Evolutionary conservation across 2,888 invertebrate genomes (phyloP).

Genomic region (Taenaris catops): DNA sequence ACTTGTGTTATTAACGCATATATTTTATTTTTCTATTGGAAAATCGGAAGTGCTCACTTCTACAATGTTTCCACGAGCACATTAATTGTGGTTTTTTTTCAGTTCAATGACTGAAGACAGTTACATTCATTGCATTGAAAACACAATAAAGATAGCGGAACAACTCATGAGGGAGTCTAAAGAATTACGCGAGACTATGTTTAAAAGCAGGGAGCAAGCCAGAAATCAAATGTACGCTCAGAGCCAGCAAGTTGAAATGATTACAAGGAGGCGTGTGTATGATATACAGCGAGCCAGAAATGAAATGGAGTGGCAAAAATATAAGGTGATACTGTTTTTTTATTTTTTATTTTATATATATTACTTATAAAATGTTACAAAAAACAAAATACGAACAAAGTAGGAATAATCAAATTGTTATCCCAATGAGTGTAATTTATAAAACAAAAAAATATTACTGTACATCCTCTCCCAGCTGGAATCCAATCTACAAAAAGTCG

Average conservation of each 20-base stretch:
- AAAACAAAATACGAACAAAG: too few species aligned
- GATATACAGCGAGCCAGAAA: conserved; percentile 92
- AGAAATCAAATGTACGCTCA: conserved; percentile 90
- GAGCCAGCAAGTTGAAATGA: conserved; percentile 90
- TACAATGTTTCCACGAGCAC: too few species aligned
- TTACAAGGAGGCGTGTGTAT: conserved; percentile 91
- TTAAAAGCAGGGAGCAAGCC: conserved; percentile 88
- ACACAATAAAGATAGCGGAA: conserved; percentile 89
- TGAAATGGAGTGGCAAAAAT: conserved; percentile 94
- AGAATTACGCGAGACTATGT: conserved; percentile 87
- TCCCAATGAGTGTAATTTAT: too few species aligned
- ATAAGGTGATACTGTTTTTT: conserved; percentile 44
- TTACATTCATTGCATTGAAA: conserved; percentile 90
- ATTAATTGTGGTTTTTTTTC: too few species aligned
- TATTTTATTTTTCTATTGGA: too few species aligned
- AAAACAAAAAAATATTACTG: too few species aligned
- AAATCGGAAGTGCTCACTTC: too few species aligned
- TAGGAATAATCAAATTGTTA: too few species aligned
- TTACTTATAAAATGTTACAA: too few species aligned
- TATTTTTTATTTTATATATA: too few species aligned
- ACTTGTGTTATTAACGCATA: too few species aligned
- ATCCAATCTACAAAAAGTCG: conserved; percentile 88
- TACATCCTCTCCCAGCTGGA: conserved; percentile 82
- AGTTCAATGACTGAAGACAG: conserved; percentile 87
- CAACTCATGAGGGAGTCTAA: conserved; percentile 89